phyloP scores from a whole-genome alignment of 2,113 vertebrate genomes.

The Ailuropoda melanoleuca region DNA sequence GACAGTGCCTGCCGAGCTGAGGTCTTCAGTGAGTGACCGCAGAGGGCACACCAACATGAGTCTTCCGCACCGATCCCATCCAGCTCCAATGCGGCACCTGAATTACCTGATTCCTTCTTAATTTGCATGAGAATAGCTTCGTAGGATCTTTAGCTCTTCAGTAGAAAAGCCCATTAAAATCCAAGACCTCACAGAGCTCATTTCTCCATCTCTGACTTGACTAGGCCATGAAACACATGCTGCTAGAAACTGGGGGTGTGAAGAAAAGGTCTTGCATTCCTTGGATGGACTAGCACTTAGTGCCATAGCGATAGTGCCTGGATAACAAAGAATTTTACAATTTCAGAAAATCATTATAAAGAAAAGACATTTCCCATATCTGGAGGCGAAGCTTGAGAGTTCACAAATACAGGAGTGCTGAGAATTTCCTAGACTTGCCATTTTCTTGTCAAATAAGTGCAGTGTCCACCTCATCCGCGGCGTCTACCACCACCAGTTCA shows the following conservation, averaged over 20 bases:
- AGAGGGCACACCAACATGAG: neutral
- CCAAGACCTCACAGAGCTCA: neutral
- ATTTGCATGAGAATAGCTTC: neutral
- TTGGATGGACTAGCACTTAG: neutral
- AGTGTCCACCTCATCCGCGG: neutral
- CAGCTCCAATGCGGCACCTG: neutral
- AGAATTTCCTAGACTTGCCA: neutral
- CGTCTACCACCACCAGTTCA: neutral
- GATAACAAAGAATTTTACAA: neutral
- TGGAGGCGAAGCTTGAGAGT: neutral
- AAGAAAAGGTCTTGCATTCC: neutral
- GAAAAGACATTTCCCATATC: neutral
- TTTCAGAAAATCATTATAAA: neutral
- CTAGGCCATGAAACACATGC: neutral
- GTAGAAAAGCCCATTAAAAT: neutral
- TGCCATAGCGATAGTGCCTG: neutral
- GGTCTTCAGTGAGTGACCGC: neutral
- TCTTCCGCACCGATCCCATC: neutral
- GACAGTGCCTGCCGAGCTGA: neutral
- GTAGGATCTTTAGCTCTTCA: neutral
- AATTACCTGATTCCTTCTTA: neutral
- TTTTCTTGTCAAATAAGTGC: neutral
- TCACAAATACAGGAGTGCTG: neutral
- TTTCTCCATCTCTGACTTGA: slow-evolving; percentile 38
- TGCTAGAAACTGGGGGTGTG: neutral